Evolutionary conservation across 2,888 invertebrate genomes (phyloP).

Genomic region (Gymnosoma rotundatum): DNA sequence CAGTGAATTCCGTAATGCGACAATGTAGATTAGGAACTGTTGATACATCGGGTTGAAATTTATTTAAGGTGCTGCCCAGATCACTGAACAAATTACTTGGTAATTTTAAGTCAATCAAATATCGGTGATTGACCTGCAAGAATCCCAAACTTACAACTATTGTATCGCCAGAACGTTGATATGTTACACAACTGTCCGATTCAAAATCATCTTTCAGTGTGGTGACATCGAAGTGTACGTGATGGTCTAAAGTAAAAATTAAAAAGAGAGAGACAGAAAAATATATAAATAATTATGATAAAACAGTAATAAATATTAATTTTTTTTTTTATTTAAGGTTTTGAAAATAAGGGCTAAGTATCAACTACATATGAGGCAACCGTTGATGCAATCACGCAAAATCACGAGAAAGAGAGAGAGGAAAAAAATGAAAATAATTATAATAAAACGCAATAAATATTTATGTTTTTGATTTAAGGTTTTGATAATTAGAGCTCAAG

Average conservation of each 20-base stretch:
- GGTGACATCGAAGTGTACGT: constrained; percentile 81
- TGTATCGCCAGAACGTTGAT: constrained; percentile 81
- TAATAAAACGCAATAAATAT: too few species aligned
- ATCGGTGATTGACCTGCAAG: constrained; percentile 82
- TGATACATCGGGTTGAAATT: constrained; percentile 79
- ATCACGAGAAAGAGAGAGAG: too few species aligned
- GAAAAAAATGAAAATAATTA: too few species aligned
- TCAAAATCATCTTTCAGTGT: constrained; percentile 80
- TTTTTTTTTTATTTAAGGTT: too few species aligned
- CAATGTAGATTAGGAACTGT: constrained; percentile 81
- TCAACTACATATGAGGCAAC: too few species aligned
- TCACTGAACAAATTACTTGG: constrained; percentile 78
- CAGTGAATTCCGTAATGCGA: constrained; percentile 80
- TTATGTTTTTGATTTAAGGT: too few species aligned
- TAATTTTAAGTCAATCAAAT: constrained; percentile 81
- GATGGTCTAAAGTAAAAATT: constrained; percentile 78
- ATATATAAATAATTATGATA: too few species aligned
- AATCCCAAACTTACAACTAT: constrained; percentile 81
- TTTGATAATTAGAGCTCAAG: too few species aligned
- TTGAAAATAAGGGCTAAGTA: too few species aligned
- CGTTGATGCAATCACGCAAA: too few species aligned
- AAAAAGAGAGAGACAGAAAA: too few species aligned
- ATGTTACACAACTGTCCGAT: constrained; percentile 80
- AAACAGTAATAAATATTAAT: too few species aligned
- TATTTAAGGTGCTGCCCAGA: constrained; percentile 73